Evolutionary conservation across 2,113 vertebrate species (phyloP).

Genomic region (Melanotaenia duboulayi): DNA sequence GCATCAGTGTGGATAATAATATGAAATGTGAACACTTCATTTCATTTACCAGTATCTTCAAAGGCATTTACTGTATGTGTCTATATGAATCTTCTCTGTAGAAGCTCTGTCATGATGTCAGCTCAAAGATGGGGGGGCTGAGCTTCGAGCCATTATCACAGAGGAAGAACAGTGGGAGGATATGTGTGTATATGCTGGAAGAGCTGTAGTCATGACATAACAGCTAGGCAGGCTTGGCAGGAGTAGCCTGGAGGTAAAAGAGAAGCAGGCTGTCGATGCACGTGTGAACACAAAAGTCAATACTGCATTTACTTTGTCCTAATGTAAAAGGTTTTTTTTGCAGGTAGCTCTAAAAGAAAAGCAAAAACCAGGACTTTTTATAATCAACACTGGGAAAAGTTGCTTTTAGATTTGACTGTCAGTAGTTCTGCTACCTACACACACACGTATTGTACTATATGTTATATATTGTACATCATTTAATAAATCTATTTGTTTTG

Average conservation of each 20-base stretch:
- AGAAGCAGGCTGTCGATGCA: conserved; percentile 22
- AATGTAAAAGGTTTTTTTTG: not conserved
- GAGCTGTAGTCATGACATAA: conserved; percentile 44
- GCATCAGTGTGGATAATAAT: not conserved
- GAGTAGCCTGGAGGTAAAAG: conserved; percentile 34
- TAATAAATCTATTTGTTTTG: no score
- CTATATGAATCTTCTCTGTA: conserved; percentile 16
- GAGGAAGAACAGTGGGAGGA: conserved; percentile 4
- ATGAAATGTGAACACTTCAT: not conserved
- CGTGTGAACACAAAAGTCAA: conserved; percentile 13
- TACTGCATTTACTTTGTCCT: not conserved
- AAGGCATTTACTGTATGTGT: not conserved
- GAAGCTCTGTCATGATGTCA: not conserved
- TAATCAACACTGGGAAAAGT: not conserved
- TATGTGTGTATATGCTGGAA: conserved; percentile 11
- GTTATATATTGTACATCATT: no score
- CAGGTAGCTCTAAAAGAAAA: not conserved
- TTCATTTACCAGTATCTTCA: not conserved
- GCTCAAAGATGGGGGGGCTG: conserved; percentile 20
- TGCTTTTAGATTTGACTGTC: not conserved
- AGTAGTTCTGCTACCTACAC: not conserved
- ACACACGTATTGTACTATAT: not conserved
- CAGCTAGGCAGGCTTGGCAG: conserved; percentile 6
- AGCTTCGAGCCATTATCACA: conserved; percentile 35
- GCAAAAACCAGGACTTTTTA: not conserved